Evolutionary conservation across 2,113 vertebrate species (phyloP).

Genomic region (Recurvirostra avosetta): DNA sequence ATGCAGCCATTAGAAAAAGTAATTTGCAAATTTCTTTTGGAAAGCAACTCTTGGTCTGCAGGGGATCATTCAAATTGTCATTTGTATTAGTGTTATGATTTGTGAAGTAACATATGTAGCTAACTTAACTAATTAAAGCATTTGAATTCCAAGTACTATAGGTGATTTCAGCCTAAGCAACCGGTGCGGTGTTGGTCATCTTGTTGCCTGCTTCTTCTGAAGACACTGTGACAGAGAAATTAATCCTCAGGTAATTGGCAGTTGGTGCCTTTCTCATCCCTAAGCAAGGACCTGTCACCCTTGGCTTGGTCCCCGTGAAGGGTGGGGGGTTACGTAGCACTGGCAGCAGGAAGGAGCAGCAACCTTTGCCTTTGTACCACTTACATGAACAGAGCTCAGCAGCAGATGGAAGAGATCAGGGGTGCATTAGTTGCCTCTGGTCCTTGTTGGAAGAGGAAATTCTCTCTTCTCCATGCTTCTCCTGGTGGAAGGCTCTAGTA

Average conservation of each 20-base stretch:
- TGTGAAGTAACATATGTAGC: not conserved
- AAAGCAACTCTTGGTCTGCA: not conserved
- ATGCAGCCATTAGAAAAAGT: not conserved
- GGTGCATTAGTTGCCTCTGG: not conserved
- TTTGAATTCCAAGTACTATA: not conserved
- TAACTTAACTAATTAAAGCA: not conserved
- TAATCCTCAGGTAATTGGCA: fast-evolving
- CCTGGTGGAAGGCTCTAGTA: not conserved
- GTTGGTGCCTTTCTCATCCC: not conserved
- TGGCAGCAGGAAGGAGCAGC: not conserved
- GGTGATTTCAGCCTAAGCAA: not conserved
- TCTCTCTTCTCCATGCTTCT: not conserved
- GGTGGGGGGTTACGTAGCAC: fast-evolving
- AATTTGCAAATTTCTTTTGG: not conserved
- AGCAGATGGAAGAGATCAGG: not conserved
- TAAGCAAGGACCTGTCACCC: not conserved
- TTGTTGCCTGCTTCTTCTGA: not conserved
- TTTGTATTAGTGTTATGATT: not conserved
- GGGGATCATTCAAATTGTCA: not conserved
- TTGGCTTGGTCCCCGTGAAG: not conserved
- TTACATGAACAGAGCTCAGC: not conserved
- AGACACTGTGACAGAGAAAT: not conserved
- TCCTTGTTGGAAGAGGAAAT: not conserved
- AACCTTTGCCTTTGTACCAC: not conserved
- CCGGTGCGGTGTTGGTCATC: not conserved